These are phyloP conservation scores for Sesamia nonagrioides DNA, from an alignment of 1,140 invertebrate species.

Conservation along the genomic window DNA sequence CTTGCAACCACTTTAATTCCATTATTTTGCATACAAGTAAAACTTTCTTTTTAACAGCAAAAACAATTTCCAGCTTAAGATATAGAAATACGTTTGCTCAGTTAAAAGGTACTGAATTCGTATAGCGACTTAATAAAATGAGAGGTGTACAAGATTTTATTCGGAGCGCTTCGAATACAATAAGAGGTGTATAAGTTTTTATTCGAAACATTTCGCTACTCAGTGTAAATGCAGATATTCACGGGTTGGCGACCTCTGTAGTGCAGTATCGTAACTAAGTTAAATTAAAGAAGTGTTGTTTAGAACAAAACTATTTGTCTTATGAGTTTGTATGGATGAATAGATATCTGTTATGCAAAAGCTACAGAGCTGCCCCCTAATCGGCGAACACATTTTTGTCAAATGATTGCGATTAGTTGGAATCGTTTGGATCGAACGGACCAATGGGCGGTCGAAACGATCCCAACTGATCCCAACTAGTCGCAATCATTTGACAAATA, in stretches of 20 bases:
- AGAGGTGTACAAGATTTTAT: conserved; percentile 47
- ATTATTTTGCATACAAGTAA: not conserved
- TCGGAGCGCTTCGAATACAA: conserved; percentile 35
- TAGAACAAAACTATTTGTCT: not conserved
- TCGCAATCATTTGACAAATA: too few species aligned
- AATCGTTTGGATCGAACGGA: too few species aligned
- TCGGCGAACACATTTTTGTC: too few species aligned
- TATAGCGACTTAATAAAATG: conserved; percentile 34
- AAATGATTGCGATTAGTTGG: too few species aligned
- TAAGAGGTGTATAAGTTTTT: conserved; percentile 49
- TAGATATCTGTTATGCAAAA: too few species aligned
- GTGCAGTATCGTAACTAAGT: not conserved
- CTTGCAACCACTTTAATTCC: not conserved
- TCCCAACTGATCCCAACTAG: too few species aligned
- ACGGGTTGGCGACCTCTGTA: conserved; percentile 36
- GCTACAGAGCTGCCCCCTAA: too few species aligned
- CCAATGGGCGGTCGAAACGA: too few species aligned
- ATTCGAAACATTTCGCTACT: conserved; percentile 45
- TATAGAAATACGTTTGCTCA: conserved; percentile 2
- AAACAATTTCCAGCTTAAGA: conserved; percentile 19
- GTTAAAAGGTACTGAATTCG: conserved; percentile 25
- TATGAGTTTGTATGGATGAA: too few species aligned
- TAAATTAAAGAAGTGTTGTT: conserved; percentile 7
- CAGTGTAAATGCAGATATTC: conserved; percentile 47
- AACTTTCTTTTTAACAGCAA: not conserved